Base-by-base conservation (phyloP, 2,888 invertebrate genomes). In the Athalia circularis region DNA sequence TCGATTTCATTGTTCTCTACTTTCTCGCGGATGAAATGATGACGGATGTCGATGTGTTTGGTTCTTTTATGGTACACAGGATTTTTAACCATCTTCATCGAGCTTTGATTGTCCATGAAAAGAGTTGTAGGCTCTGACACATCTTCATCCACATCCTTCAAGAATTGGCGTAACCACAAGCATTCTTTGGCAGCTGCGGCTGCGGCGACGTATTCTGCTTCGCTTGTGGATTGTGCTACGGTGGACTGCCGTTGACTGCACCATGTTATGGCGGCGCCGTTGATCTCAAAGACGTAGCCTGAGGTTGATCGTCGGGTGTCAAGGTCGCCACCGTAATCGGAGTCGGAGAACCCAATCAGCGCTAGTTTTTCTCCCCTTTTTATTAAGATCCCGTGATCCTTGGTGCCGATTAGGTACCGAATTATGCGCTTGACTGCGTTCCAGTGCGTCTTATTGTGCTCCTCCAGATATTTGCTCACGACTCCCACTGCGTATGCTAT, bases 341-440 rank as follows among this genome's bases (percentile, higher is more conserved):
- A 79, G 74, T 83, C 81, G 11, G 77, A 79, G 78, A 81, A 82
- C 3, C 78, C 82, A 6, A 65, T 65, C 6, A 81, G 15, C 5
- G 70, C 11, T 29, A 29, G 29, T 29, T 29, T 29, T 11, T 77
- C 47, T 5, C 48, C 65, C 11, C 48, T 29, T 62, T 65, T 62
- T 45, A 81, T 83, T 52, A 48, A 45, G 4, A 82, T 77, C 8
- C 82, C 81, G 47, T 72, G 48, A 43, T 80, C 54, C 61, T 59
- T 62, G 6, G 81, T 80, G 11, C 72, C 79, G 70, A 81, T 77
- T n/a, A 83, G 67, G 43, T 83, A 83, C 64, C 79, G 78, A 3
- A 83, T 29, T 7, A 83, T 79, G 7, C 80, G 72, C 54, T 81
- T 83, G 0, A 82, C 80, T 4, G 82, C 81, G n/a, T 74, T 79